Evolutionary conservation across 1,140 invertebrate genomes (phyloP).

Genomic region (Proctacanthus coquilletti): DNA sequence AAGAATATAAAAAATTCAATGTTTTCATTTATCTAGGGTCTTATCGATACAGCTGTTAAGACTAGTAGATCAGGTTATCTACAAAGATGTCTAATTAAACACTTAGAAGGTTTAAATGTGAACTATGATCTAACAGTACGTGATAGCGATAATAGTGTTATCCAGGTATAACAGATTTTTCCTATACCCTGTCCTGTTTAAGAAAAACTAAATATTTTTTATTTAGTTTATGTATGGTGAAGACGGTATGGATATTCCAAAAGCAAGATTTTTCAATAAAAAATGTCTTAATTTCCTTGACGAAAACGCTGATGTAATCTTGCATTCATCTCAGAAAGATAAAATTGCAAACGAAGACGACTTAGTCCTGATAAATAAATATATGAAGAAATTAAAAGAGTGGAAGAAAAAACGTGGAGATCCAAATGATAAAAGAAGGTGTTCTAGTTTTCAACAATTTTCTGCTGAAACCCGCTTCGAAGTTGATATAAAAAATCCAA

Average conservation of each 20-base stretch:
- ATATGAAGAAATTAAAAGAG: conserved; percentile 36
- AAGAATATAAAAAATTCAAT: neutral
- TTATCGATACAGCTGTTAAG: conserved; percentile 75
- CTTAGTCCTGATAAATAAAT: conserved; percentile 39
- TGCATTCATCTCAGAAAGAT: conserved; percentile 21
- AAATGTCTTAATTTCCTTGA: conserved; percentile 69
- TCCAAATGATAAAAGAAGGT: conserved; percentile 28
- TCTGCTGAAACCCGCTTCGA: conserved; percentile 22
- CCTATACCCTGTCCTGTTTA: no score
- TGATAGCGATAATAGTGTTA: conserved; percentile 84
- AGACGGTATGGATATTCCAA: conserved; percentile 87
- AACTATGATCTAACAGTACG: conserved; percentile 89
- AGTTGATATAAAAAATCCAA: conserved; percentile 17
- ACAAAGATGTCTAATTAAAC: conserved; percentile 95
- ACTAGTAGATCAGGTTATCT: conserved; percentile 96
- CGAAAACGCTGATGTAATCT: conserved; percentile 53
- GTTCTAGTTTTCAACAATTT: conserved; percentile 22
- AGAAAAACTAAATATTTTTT: conserved; percentile 4
- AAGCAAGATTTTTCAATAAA: conserved; percentile 68
- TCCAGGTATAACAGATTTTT: conserved; percentile 45
- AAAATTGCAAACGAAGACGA: conserved; percentile 34
- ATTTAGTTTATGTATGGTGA: conserved; percentile 84
- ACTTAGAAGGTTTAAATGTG: conserved; percentile 85
- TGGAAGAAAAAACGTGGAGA: conserved; percentile 43
- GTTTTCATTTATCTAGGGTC: conserved; percentile 32